Evolutionary conservation across 2,888 invertebrate genomes (phyloP).

Genomic region (Parnassius glacialis): DNA sequence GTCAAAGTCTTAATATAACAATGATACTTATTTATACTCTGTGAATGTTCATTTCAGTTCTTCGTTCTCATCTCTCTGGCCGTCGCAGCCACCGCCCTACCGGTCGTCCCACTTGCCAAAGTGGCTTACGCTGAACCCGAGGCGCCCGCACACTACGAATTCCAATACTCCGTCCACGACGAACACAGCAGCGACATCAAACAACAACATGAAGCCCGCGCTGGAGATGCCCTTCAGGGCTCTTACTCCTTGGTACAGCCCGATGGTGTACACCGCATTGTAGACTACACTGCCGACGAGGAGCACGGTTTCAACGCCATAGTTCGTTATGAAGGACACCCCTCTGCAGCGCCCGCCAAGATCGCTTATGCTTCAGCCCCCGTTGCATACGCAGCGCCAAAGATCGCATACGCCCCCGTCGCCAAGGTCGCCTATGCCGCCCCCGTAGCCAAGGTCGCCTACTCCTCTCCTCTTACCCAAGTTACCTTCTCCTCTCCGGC

Average conservation of each 20-base stretch:
- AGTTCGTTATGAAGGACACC: conserved; percentile 68
- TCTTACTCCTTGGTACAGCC: conserved; percentile 75
- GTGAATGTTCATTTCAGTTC: conserved; percentile 43
- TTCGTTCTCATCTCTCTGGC: conserved; percentile 56
- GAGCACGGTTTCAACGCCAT: conserved; percentile 70
- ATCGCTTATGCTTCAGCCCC: conserved; percentile 32
- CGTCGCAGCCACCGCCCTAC: conserved; percentile 39
- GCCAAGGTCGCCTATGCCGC: conserved; percentile 43
- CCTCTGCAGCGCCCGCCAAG: conserved; percentile 40
- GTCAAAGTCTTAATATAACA: too few species aligned
- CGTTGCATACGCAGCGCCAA: conserved; percentile 31
- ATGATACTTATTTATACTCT: background rate
- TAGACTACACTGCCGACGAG: conserved; percentile 69
- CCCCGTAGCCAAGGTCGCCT: conserved; percentile 33
- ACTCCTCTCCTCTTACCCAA: conserved; percentile 44
- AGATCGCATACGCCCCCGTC: conserved; percentile 35
- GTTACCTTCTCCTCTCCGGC: conserved; percentile 62
- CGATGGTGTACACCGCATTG: conserved; percentile 69
- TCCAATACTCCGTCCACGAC: conserved; percentile 70
- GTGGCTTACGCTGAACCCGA: conserved; percentile 58
- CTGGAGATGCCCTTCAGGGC: conserved; percentile 68
- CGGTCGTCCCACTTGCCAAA: conserved; percentile 49
- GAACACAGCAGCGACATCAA: conserved; percentile 69
- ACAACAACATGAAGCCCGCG: conserved; percentile 68
- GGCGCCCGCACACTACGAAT: conserved; percentile 67